Conservation (phyloP, 2,113 vertebrate genomes). For the Nothoprocta pentlandii region DNA sequence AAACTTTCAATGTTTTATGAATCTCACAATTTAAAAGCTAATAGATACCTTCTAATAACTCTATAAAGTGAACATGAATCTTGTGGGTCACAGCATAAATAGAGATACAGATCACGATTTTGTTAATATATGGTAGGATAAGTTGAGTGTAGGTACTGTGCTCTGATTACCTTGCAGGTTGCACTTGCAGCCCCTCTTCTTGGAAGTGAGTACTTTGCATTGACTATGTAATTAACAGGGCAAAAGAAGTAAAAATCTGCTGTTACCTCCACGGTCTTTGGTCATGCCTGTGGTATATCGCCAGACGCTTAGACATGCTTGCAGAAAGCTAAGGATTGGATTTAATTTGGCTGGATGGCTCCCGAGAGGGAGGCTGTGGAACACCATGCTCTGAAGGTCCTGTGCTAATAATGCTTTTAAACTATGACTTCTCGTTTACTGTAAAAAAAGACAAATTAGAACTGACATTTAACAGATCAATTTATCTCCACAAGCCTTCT, state of each 20-base stretch:
- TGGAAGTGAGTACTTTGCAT: not conserved
- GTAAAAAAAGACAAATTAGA: not conserved
- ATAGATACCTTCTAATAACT: not conserved
- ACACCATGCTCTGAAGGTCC: not conserved
- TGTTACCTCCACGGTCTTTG: not conserved
- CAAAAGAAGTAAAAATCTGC: not conserved
- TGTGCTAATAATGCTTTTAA: not conserved
- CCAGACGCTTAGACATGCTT: not conserved
- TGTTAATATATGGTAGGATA: not conserved
- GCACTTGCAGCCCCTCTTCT: not conserved
- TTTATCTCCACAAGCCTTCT: not conserved
- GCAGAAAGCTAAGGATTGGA: not conserved
- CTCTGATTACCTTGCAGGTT: not conserved
- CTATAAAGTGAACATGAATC: not conserved
- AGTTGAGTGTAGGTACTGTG: not conserved
- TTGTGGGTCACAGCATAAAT: not conserved
- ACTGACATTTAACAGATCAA: not conserved
- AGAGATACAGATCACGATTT: not conserved
- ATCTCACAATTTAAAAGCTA: not conserved
- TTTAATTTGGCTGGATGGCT: not conserved
- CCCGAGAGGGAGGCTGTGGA: not conserved
- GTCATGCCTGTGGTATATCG: not conserved
- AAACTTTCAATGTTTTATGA: not conserved
- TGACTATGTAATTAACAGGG: not conserved
- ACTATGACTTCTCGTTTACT: not conserved